These are phyloP conservation scores for Bombus affinis DNA, from an alignment of 1,140 invertebrate genomes.

Conservation along the genomic window DNA sequence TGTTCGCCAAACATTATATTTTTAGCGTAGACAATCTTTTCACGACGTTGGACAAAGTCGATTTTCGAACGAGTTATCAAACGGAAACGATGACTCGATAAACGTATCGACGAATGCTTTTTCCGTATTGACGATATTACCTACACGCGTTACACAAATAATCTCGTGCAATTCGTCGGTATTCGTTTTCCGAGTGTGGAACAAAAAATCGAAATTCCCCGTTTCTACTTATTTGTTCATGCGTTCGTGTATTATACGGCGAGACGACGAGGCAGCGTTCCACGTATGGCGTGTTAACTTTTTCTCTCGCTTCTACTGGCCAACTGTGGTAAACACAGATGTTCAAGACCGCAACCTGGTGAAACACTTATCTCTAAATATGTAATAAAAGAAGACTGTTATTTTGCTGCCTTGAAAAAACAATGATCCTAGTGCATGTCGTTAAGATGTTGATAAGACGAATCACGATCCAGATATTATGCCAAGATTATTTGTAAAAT, in stretches of 20 bases:
- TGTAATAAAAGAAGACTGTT: neutral
- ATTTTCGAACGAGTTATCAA: neutral
- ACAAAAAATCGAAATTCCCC: neutral
- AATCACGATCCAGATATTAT: neutral
- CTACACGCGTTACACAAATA: too few relatives aligned
- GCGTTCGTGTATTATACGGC: neutral
- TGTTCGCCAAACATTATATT: neutral
- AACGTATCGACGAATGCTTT: neutral
- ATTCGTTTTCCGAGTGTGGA: neutral
- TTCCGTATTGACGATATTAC: too few relatives aligned
- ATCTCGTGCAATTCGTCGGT: neutral
- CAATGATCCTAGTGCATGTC: too few relatives aligned
- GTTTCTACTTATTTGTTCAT: conserved; percentile 16
- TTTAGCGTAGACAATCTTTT: neutral
- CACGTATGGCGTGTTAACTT: conserved; percentile 16
- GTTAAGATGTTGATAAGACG: neutral
- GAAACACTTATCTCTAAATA: conserved; percentile 28
- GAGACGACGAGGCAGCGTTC: neutral
- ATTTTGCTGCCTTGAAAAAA: neutral
- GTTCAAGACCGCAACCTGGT: conserved; percentile 20
- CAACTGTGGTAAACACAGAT: conserved; percentile 55
- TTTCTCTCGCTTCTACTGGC: neutral
- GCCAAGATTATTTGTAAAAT: neutral
- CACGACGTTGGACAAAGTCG: neutral
- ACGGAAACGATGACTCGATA: neutral